These are phyloP conservation scores for Melanotaenia nigrans DNA, from an alignment of 2,797 vertebrate species.

Conservation along the genomic window DNA sequence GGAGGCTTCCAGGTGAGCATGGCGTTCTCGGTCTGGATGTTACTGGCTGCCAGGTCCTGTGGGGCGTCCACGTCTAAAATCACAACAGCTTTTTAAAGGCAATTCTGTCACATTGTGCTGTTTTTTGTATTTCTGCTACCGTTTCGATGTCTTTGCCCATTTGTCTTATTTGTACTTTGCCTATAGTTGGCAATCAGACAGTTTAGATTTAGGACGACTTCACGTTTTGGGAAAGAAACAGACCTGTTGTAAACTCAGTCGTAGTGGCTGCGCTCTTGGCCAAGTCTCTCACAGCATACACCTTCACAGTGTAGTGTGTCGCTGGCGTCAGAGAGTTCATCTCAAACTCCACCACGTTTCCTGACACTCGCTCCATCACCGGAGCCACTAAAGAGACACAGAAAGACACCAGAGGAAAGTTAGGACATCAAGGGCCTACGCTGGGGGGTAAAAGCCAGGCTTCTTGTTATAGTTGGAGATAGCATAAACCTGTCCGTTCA, in stretches of 20 bases:
- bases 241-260: conserved; percentile 92
- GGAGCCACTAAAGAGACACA: conserved; percentile 81
- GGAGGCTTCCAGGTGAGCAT: conserved; percentile 91
- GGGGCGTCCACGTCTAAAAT: conserved; percentile 90
- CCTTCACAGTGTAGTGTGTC: conserved; percentile 88
- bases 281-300: conserved; percentile 88
- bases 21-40: conserved; percentile 91
- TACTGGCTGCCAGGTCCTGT: conserved; percentile 86
- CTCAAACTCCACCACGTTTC: conserved; percentile 92
- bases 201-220: no score
- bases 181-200: no score
- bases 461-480: no score
- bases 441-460: no score
- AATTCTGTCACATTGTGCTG: no score
- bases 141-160: not conserved
- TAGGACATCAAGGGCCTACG: not conserved
- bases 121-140: not conserved
- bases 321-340: conserved; percentile 88
- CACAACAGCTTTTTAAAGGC: not conserved
- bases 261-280: conserved; percentile 88
- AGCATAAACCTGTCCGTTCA: no score
- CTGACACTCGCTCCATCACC: conserved; percentile 89
- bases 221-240: not conserved
- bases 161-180: no score
- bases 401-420: not conserved